Percentiles rank a stretch among this genome's conserved stretches.
Conservation (phyloP, 1,140 invertebrate species). For the Eueides isabella region DNA sequence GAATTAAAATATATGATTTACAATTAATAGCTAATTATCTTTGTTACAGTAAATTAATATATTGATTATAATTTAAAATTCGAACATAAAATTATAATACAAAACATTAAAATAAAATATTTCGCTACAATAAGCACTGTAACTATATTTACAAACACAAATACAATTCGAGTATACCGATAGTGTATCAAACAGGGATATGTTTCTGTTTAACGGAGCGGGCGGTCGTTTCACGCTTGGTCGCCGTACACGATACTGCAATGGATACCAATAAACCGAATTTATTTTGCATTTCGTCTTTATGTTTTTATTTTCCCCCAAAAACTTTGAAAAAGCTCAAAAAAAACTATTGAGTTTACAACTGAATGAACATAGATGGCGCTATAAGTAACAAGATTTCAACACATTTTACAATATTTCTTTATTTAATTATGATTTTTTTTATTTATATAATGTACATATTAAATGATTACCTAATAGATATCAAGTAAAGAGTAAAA, state of each 20-base stretch:
- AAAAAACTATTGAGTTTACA: background rate
- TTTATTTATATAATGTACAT: no score
- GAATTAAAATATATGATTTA: no score
- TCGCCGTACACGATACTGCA: constrained; percentile 47
- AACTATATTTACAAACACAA: constrained; percentile 48
- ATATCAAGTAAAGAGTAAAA: no score
- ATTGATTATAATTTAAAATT: background rate
- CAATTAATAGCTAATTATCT: no score
- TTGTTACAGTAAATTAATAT: background rate
- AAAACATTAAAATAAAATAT: constrained; percentile 11
- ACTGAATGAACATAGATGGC: constrained; percentile 49
- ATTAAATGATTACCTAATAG: no score
- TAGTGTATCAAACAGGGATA: constrained; percentile 61
- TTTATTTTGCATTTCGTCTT: constrained; percentile 36
- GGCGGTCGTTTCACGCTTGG: constrained; percentile 60
- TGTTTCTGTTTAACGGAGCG: constrained; percentile 62
- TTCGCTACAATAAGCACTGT: constrained; percentile 9
- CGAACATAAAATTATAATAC: background rate
- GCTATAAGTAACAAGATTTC: constrained; percentile 41
- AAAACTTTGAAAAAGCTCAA: background rate
- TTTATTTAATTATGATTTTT: no score
- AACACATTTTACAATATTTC: background rate
- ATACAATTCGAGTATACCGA: constrained; percentile 28
- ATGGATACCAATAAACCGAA: constrained; percentile 33
- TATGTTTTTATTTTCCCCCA: constrained; percentile 22